Evolutionary conservation across 2,888 invertebrate species (phyloP).

Genomic region (Andrena chrysosceles): DNA sequence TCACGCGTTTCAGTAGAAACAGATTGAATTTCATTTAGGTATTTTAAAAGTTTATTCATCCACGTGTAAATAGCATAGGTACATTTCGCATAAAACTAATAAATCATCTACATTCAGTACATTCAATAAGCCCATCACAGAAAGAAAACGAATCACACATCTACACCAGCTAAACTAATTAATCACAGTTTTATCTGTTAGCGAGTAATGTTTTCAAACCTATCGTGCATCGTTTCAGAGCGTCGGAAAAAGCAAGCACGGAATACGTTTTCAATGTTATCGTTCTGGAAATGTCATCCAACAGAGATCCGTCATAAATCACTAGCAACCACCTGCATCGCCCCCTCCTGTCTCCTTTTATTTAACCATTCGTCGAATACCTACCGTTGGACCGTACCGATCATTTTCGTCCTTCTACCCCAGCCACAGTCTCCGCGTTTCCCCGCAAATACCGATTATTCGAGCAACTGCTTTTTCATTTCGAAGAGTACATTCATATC

Average conservation of each 20-base stretch:
- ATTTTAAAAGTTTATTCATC: no score
- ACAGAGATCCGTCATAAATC: conserved; percentile 14
- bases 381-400: not conserved
- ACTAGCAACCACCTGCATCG: not conserved
- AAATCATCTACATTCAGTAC: not conserved
- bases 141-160: not conserved
- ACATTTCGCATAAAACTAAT: not conserved
- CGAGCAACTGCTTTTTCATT: conserved; percentile 16
- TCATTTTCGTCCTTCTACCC: not conserved
- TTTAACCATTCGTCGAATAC: not conserved
- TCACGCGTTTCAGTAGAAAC: no score
- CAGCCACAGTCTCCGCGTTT: not conserved
- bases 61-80: no score
- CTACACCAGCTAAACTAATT: conserved; percentile 1
- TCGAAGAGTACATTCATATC: conserved; percentile 30
- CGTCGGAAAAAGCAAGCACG: not conserved
- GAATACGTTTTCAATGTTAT: conserved; percentile 5
- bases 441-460: conserved; percentile 40
- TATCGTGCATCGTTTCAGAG: not conserved
- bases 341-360: not conserved
- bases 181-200: not conserved
- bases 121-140: not conserved
- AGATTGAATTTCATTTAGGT: no score
- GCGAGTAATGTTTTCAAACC: conserved; percentile 4
- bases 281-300: not conserved